Evolutionary conservation across 2,797 vertebrate genomes (phyloP), one percentile per base, ranked within the genome.

Genomic region (Spea hammondii): DNA sequence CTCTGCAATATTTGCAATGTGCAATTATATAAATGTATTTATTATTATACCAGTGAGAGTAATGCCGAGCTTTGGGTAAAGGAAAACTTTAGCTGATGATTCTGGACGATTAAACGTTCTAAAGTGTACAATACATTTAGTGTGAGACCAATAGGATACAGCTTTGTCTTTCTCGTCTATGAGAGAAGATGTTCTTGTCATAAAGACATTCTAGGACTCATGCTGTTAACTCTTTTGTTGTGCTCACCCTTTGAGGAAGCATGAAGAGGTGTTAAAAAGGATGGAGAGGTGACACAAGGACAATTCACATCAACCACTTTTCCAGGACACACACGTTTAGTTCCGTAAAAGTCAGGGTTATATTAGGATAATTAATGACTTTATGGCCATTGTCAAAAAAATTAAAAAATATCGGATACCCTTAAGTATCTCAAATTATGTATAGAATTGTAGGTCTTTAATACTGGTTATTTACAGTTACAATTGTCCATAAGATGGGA

Each of bases 91-190:
- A 32, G 32, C 32, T 32, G 32, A 32, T 32, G 32, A 32, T 32
- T 32, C 32, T 32, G 32, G 32, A 32, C 32, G 32, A 32, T 32
- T 32, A 32, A 32, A 32, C 32, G 1, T 32, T 32, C 32, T 32
- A 32, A 32, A 32, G 32, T 32, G 1, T 32, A 3, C 32, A 32
- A 32, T 32, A 32, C 32, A 32, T 32, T 32, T 85, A 88, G 72
- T 79, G 70, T 64, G 66, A 5, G 10, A 47, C 49, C 65, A 6
- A 65, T 45, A 9, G 6, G 64, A 9, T 13, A 13, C 8, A 17
- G 9, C 6, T 13, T 48, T 45, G 10, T 54, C 68, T 17, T 17
- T 17, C 17, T 8, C 53, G 6, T 71, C 11, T 5, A 7, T 32
- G 32, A 3, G 32, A 55, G 54, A 11, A 6, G 10, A n/a, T 17